Evolutionary conservation across 37 sponge, comb jelly and placozoan species (phyloP).

Genomic region (Hexactinellida sp.): DNA sequence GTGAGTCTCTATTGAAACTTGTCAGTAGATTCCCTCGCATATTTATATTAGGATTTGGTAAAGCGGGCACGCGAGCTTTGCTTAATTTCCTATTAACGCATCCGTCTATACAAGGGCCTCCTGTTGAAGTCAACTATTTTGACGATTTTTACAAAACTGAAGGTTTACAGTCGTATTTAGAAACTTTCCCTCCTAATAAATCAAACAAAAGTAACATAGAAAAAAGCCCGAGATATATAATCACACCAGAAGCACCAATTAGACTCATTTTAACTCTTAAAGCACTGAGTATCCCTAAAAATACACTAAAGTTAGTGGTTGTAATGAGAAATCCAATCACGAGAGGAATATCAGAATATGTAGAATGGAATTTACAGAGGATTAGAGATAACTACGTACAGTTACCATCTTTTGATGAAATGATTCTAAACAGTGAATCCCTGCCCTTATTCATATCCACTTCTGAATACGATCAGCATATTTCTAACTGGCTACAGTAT

Average conservation of each 20-base stretch:
- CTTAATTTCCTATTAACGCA: constrained; percentile 48
- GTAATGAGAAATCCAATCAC: constrained; percentile 56
- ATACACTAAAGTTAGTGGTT: constrained; percentile 44
- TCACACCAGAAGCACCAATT: neutral
- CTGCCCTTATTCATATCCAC: neutral
- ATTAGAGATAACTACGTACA: neutral
- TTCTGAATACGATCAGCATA: constrained; percentile 36
- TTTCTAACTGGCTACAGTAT: constrained; percentile 42
- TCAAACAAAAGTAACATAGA: constrained; percentile 24
- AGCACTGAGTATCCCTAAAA: neutral
- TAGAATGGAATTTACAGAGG: constrained; percentile 48
- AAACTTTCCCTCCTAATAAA: constrained; percentile 25
- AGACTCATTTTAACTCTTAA: constrained; percentile 21
- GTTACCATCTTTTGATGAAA: constrained; percentile 29
- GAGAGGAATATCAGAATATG: constrained; percentile 68
- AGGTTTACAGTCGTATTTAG: constrained; percentile 43
- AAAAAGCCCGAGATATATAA: constrained; percentile 73
- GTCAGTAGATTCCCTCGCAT: constrained; percentile 36
- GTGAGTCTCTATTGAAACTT: neutral
- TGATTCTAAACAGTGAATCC: constrained; percentile 21
- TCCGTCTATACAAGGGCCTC: constrained; percentile 37
- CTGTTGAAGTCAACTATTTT: constrained; percentile 47
- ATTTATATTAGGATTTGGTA: constrained; percentile 77
- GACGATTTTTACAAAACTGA: constrained; percentile 22
- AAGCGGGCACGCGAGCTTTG: constrained; percentile 66